Percentiles rank a stretch among this genome's conserved stretches.
phyloP scores from a whole-genome alignment of 2,113 vertebrate species.

The Solea solea region DNA sequence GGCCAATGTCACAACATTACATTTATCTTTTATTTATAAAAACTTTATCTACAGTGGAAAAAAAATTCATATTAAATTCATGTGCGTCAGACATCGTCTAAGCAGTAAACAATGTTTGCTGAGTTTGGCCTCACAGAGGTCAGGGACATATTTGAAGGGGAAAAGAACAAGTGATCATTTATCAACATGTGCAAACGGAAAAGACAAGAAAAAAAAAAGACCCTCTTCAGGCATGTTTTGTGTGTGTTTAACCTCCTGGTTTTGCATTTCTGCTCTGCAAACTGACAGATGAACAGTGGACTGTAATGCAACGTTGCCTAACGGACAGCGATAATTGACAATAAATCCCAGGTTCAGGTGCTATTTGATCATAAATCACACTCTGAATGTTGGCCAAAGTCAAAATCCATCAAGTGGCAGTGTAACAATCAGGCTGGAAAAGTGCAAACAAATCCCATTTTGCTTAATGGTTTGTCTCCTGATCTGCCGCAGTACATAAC shows the following conservation, averaged over 20 bases:
- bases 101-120: not conserved
- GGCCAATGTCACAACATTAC: too few relatives aligned
- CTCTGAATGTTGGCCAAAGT: slow-evolving; percentile 67
- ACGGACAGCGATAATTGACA: slow-evolving; percentile 77
- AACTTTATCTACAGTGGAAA: too few relatives aligned
- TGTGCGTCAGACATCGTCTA: too few relatives aligned
- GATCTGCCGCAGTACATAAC: slow-evolving; percentile 28
- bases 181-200: not conserved
- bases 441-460: slow-evolving; percentile 55
- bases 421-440: slow-evolving; percentile 59
- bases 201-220: slow-evolving; percentile 4
- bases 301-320: slow-evolving; percentile 74
- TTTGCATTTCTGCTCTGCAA: slow-evolving; percentile 45
- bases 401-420: slow-evolving; percentile 72
- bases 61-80: too few relatives aligned
- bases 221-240: slow-evolving; percentile 37
- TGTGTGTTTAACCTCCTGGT: slow-evolving; percentile 51
- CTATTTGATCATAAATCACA: slow-evolving; percentile 80
- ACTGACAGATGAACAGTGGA: slow-evolving; percentile 67
- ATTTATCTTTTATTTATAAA: too few relatives aligned
- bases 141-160: not conserved
- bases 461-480: slow-evolving; percentile 57
- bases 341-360: slow-evolving; percentile 79
- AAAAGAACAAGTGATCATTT: not conserved
- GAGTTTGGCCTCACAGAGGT: not conserved